Evolutionary conservation across 2,797 vertebrate species (phyloP).

Genomic region (Myotis myotis): DNA sequence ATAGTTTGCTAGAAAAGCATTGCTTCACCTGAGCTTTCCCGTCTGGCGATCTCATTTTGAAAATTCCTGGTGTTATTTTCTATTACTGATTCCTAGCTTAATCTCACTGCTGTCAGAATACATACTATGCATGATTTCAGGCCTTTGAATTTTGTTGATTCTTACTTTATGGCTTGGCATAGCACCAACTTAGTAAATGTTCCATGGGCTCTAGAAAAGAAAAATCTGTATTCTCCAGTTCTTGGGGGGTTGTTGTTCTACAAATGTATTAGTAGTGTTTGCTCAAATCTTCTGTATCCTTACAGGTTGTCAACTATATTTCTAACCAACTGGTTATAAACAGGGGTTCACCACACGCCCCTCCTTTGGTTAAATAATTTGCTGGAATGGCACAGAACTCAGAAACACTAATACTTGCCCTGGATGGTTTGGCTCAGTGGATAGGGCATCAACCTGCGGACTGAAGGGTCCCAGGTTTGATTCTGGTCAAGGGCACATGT

Average conservation of each 20-base stretch:
- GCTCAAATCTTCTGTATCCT: not conserved
- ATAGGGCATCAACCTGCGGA: too few species aligned
- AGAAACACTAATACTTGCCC: not conserved
- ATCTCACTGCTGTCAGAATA: not conserved
- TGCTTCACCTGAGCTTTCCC: not conserved
- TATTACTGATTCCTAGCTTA: not conserved
- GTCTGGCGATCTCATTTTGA: not conserved
- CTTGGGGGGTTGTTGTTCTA: not conserved
- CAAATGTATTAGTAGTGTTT: not conserved
- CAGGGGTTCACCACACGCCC: not conserved
- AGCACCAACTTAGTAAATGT: not conserved
- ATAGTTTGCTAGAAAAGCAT: not conserved
- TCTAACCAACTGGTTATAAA: not conserved
- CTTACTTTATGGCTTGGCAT: not conserved
- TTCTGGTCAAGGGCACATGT: too few species aligned
- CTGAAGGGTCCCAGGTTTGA: too few species aligned
- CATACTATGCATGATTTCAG: not conserved
- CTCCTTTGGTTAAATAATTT: not conserved
- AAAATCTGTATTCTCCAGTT: not conserved
- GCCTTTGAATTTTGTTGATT: conserved; percentile 10
- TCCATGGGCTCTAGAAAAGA: not conserved
- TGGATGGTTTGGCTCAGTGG: too few species aligned
- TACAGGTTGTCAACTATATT: not conserved
- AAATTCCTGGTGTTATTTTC: not conserved
- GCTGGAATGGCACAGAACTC: not conserved